A percentile compares a stretch with the other conserved stretches of the same genome.
These are phyloP conservation scores for Rhodophaea formosa DNA, from an alignment of 2,888 invertebrate species.

Conservation along the genomic window DNA sequence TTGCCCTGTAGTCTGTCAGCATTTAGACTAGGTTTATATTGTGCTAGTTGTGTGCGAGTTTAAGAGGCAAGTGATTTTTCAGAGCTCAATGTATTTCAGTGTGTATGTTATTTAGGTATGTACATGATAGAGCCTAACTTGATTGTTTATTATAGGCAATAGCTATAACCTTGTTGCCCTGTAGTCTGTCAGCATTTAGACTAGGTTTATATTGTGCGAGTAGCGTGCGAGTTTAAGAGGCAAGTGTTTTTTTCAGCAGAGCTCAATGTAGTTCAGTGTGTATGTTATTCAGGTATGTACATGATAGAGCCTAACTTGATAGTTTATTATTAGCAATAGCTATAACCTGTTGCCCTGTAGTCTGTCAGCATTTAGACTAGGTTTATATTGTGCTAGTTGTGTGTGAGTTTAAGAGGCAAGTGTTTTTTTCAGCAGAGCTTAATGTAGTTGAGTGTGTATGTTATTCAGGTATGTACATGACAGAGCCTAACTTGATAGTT, in stretches of 20 bases:
- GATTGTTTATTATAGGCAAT: too few species aligned
- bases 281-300: too few species aligned
- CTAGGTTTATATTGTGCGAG: neutral
- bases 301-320: too few species aligned
- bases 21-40: neutral
- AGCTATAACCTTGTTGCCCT: neutral
- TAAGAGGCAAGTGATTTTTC: neutral
- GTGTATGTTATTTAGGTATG: too few species aligned
- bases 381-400: neutral
- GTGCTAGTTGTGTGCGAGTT: neutral
- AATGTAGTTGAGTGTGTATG: too few species aligned
- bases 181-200: conserved; percentile 2
- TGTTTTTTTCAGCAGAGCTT: neutral
- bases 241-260: neutral
- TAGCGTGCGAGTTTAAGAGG: neutral
- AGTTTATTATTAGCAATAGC: too few species aligned
- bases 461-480: too few species aligned
- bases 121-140: too few species aligned
- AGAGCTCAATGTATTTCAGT: too few species aligned
- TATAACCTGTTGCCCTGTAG: neutral
- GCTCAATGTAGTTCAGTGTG: too few species aligned
- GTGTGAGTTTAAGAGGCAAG: neutral
- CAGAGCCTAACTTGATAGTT: too few species aligned
- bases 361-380: conserved; percentile 1
- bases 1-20: neutral